Evolutionary conservation across 2,888 invertebrate genomes (phyloP), one percentile per base, ranked within the genome.

Genomic region (Troglohyphantes excavatus): DNA sequence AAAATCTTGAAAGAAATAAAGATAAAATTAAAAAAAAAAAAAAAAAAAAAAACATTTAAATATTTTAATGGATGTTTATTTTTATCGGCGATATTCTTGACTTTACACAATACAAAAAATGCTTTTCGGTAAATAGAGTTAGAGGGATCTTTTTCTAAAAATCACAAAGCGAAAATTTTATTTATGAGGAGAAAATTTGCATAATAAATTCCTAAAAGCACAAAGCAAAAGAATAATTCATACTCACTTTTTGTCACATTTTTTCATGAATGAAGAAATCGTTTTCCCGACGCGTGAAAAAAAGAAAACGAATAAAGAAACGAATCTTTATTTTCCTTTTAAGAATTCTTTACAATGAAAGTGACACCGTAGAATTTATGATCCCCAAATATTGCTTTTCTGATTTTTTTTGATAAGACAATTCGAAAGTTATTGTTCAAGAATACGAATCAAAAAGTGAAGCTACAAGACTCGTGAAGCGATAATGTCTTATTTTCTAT

Each of bases 261-360:
- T n/a, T 68, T 81, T 75, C 43, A 23, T 76, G 70, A 82, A 82
- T 29, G 70, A 7, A 70, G 72, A 59, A 82, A 82, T 81, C 68
- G 81, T 53, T 81, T 68, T 53, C n/a, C 2, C 2, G 17, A 70
- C 11, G n/a, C 67, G 26, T 82, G 70, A 82, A 68, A 70, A 39
- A 59, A 26, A 5, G 27, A 61, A 61, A 27, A 76, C 23, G 23
- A 7, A 46, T 9, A 39, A 70, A 26, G 23, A 72, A 46, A 33
- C n/a, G 33, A 61, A 19, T 27, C 76, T 33, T 46, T 59, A 46
- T 68, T 65, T 19, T 65, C 63, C 46, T 67, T 53, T n/a, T 53
- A n/a, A 53, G n/a, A 46, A 33, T 39, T 70, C 61, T 63, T 43
- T 26, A 21, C 82, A 82, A 70, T 59, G 82, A 72, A 82, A 82